Conservation (phyloP, 92 coral and sea anemone genomes). For the Epizoanthus illoricatus region DNA sequence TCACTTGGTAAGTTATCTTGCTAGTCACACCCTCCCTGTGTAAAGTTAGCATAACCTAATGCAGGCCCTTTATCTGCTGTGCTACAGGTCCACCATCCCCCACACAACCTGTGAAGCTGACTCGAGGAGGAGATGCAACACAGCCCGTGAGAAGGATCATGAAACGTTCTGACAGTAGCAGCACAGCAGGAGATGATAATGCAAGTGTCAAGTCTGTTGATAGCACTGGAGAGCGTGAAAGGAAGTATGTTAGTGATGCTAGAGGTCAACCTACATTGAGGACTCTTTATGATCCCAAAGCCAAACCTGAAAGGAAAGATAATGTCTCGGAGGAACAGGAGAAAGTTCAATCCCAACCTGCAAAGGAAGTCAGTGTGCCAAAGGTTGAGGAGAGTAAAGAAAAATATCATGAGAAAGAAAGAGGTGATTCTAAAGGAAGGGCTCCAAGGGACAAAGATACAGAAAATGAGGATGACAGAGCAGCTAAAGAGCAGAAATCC, state of each 20-base stretch:
- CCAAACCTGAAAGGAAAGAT: constrained; percentile 30
- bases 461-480: constrained; percentile 29
- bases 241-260: constrained; percentile 26
- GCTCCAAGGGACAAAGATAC: constrained; percentile 16
- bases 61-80: neutral
- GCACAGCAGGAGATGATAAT: constrained; percentile 93
- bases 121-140: constrained; percentile 42
- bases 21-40: too few species aligned
- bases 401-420: constrained; percentile 39
- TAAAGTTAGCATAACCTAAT: neutral
- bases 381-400: constrained; percentile 24
- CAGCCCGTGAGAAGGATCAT: constrained; percentile 87
- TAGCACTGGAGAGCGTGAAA: constrained; percentile 70
- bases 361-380: constrained; percentile 19
- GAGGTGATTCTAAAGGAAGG: constrained; percentile 1
- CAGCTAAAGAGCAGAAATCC: constrained; percentile 22
- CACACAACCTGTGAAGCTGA: constrained; percentile 60
- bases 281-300: constrained; percentile 33
- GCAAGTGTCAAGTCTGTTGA: constrained; percentile 97
- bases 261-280: constrained; percentile 26
- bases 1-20: too few species aligned
- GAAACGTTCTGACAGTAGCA: constrained; percentile 96
- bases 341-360: constrained; percentile 28
- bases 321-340: constrained; percentile 19
- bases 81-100: constrained; percentile 89